Evolutionary conservation across 64 coral and sea anemone genomes (phyloP), one percentile per base, ranked within the genome.

Genomic region (Catalaphyllia jardinei): DNA sequence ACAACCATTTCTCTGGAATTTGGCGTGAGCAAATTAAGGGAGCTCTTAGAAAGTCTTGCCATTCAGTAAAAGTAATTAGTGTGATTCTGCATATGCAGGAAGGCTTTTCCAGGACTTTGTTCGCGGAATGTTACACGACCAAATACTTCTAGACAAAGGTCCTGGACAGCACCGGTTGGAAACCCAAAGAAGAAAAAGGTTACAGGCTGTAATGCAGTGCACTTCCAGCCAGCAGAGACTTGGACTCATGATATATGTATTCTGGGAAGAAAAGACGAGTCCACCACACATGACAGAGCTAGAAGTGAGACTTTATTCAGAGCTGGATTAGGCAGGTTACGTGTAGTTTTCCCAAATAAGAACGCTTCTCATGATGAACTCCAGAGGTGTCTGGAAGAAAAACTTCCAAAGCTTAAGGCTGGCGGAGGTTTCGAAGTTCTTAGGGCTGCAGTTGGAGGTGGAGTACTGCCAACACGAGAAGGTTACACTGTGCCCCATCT

Each of bases 241-340:
- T 92, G 90, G 90, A 92, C 90, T 14, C 71, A 92, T 76, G 82
- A 92, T 33, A 78, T 92, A 35, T 91, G 89, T 50, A 57, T 91
- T 18, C 81, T 91, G 51, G 89, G 67, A 75, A 91, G 79, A 29
- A 51, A 62, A 49, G 72, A 91, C 51, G 89, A 91, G 75, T 61
- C 64, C 60, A 29, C 24, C 14, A 92, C 83, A 42, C 90, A 82
- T 79, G 82, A 87, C 30, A 55, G 90, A 77, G 75, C 60, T 19
- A 76, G 90, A 76, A 86, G 64, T 71, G 72, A 55, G 20, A 52
- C 52, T 27, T 67, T 92, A 15, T 50, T 60, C 22, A 18, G 4
- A 62, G 90, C 90, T 64, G 90, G 81, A 54, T 77, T 92, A 18
- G 90, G 90, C 25, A 75, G 67, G 83, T 50, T 86, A 27, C 59